phyloP scores from a whole-genome alignment of 2,888 invertebrate species.

The Hipparchia sbordonii region DNA sequence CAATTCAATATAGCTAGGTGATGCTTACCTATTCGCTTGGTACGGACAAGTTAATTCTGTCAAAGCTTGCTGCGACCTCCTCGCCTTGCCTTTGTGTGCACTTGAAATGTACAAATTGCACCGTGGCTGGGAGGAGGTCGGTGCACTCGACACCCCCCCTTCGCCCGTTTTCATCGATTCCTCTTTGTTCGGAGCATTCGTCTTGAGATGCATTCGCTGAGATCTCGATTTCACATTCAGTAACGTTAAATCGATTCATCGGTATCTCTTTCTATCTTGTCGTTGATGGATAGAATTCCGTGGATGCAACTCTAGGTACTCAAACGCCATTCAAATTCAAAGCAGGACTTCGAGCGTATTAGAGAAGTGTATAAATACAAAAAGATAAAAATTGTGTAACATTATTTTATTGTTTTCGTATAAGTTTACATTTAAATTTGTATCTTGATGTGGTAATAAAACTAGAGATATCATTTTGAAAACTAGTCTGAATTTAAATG shows the following conservation, averaged over 20 bases:
- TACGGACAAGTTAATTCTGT: constrained; percentile 81
- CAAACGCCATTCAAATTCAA: constrained; percentile 27
- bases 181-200: constrained; percentile 79
- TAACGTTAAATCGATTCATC: constrained; percentile 49
- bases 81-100: constrained; percentile 80
- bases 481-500: constrained; percentile 1
- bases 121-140: constrained; percentile 74
- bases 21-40: constrained; percentile 58
- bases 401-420: not conserved
- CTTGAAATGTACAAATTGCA: constrained; percentile 84
- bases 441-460: not conserved
- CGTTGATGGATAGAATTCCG: constrained; percentile 48
- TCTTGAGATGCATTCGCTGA: constrained; percentile 75
- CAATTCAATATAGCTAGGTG: constrained; percentile 77
- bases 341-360: constrained; percentile 12
- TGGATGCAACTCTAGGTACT: constrained; percentile 45
- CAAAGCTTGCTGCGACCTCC: constrained; percentile 79
- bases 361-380: not conserved
- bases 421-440: not conserved
- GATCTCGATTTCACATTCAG: constrained; percentile 77
- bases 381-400: not conserved
- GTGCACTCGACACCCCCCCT: constrained; percentile 69
- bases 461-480: not conserved
- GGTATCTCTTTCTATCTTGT: constrained; percentile 49
- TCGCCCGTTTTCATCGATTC: constrained; percentile 76